These are phyloP conservation scores for Temnothorax nylanderi DNA, from an alignment of 1,140 invertebrate genomes.

Conservation along the genomic window DNA sequence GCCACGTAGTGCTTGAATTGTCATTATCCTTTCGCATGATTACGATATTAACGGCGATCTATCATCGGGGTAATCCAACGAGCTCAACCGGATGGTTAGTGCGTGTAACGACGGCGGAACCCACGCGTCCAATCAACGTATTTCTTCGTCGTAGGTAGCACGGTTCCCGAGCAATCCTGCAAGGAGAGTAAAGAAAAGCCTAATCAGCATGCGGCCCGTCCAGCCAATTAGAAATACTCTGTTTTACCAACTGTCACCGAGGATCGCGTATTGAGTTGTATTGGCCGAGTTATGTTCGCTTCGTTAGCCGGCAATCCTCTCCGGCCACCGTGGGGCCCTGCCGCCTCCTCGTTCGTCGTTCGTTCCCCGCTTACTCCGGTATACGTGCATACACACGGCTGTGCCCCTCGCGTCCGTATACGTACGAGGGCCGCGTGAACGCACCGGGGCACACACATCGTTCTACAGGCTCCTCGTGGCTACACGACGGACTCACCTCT, in stretches of 20 bases:
- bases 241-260: constrained; percentile 85
- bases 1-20: neutral
- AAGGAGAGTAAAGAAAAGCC: constrained; percentile 81
- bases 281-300: constrained; percentile 84
- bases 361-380: neutral
- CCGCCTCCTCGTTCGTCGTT: constrained; percentile 54
- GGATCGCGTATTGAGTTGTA: constrained; percentile 84
- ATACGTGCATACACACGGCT: neutral
- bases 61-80: constrained; percentile 33
- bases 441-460: constrained; percentile 17
- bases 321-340: constrained; percentile 64
- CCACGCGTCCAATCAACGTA: constrained; percentile 81
- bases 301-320: constrained; percentile 80
- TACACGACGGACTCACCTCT: constrained; percentile 54
- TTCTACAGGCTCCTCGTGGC: constrained; percentile 26
- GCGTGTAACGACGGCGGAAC: constrained; percentile 70
- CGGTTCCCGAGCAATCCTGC: constrained; percentile 53
- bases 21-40: constrained; percentile 50
- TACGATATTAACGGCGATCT: constrained; percentile 67
- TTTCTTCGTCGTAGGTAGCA: constrained; percentile 76
- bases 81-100: constrained; percentile 25
- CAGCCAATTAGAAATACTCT: constrained; percentile 86
- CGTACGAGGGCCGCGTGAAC: constrained; percentile 26
- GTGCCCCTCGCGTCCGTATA: neutral
- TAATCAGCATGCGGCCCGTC: constrained; percentile 85